Conservation (phyloP, 2,113 vertebrate genomes). For the Lagopus muta region DNA sequence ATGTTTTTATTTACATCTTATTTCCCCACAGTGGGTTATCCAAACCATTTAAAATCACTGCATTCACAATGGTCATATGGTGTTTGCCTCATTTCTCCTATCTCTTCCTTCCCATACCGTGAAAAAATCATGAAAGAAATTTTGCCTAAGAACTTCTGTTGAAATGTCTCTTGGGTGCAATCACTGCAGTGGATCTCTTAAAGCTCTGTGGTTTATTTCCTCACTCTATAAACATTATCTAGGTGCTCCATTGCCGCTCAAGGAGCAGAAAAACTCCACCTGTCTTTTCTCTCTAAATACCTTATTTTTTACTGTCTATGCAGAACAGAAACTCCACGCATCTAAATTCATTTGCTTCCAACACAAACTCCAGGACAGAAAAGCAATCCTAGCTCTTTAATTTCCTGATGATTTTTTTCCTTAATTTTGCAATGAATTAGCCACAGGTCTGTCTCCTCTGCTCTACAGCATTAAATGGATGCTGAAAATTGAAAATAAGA, state of each 20-base stretch:
- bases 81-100: neutral
- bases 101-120: neutral
- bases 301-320: neutral
- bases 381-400: neutral
- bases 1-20: neutral
- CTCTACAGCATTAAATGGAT: neutral
- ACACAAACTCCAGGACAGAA: neutral
- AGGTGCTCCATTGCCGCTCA: neutral
- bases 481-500: neutral
- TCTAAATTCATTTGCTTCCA: constrained; percentile 13
- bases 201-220: neutral
- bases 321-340: neutral
- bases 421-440: neutral
- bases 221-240: neutral
- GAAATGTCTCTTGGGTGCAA: neutral
- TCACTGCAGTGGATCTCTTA: neutral
- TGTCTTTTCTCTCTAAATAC: neutral
- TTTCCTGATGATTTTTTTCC: neutral
- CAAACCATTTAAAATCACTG: neutral
- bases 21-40: neutral
- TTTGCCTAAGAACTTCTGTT: neutral
- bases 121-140: neutral
- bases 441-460: neutral
- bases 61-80: neutral
- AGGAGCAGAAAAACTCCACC: neutral